Conservation (phyloP, 2,888 invertebrate genomes). For the Dolichopus griseipennis region DNA sequence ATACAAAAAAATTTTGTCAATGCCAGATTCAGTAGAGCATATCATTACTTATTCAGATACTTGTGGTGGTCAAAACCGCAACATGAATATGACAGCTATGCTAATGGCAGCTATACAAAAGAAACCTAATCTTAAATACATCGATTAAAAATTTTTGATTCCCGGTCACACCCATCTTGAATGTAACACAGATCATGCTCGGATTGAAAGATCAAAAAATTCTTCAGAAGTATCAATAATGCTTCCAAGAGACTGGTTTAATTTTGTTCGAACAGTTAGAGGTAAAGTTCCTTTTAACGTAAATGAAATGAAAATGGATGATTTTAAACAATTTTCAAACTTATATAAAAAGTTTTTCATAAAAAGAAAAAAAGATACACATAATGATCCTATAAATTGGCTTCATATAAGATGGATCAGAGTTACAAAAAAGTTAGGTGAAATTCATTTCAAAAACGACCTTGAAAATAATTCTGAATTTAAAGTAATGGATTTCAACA, state of each 20-base stretch:
- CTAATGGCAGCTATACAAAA: background rate
- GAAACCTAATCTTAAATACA: background rate
- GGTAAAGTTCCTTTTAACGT: background rate
- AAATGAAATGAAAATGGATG: background rate
- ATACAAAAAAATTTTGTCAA: background rate
- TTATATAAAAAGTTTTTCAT: background rate
- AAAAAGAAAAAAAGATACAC: constrained; percentile 1
- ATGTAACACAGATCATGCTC: background rate
- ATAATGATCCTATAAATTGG: background rate
- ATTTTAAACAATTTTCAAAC: background rate
- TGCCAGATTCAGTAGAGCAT: background rate
- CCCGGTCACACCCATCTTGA: background rate
- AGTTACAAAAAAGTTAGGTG: background rate
- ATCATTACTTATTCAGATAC: constrained; percentile 11
- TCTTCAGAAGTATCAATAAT: background rate
- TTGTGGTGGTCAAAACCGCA: background rate
- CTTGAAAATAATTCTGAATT: background rate
- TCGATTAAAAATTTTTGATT: constrained; percentile 8
- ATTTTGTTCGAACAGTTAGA: background rate
- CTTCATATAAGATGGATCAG: background rate
- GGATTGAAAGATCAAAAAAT: background rate
- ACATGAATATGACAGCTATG: constrained; percentile 8
- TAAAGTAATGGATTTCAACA: background rate
- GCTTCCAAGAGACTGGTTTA: background rate
- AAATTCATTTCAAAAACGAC: constrained; percentile 7